Conservation (phyloP, 2,888 invertebrate genomes). For the Trachelus iudaicus region DNA sequence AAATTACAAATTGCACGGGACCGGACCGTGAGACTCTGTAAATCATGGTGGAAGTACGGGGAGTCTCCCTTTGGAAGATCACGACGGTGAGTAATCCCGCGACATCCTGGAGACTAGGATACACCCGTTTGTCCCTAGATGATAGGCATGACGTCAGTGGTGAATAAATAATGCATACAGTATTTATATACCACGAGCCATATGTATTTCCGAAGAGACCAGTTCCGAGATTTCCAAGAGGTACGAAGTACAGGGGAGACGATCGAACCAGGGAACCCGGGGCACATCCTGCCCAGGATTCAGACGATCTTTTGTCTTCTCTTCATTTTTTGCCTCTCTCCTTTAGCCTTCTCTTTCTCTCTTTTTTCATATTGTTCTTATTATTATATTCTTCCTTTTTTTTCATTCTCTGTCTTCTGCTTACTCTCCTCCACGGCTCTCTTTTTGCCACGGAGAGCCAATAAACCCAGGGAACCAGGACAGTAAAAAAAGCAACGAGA, state of each 20-base stretch:
- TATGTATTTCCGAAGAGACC: not conserved
- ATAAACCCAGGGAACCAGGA: conserved; percentile 42
- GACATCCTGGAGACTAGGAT: not conserved
- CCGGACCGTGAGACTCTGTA: not conserved
- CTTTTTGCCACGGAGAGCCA: conserved; percentile 38
- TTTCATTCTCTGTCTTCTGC: conserved; percentile 12
- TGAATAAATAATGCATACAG: not conserved
- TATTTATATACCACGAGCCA: not conserved
- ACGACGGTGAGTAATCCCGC: not conserved
- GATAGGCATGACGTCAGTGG: not conserved
- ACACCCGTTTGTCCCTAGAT: not conserved
- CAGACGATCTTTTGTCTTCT: conserved; percentile 4
- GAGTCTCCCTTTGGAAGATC: not conserved
- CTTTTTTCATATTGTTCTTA: not conserved
- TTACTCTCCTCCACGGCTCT: conserved; percentile 29
- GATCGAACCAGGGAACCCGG: not conserved
- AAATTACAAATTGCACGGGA: not conserved
- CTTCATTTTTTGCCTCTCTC: not conserved
- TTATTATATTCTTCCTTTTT: conserved; percentile 13
- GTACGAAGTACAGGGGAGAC: not conserved
- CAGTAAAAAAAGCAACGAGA: conserved; percentile 29
- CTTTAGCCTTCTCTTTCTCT: not conserved
- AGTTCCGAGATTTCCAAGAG: not conserved
- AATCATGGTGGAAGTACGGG: not conserved
- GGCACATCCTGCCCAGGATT: not conserved